phyloP scores from a whole-genome alignment of 2,797 vertebrate species.

The Crax fasciolata region DNA sequence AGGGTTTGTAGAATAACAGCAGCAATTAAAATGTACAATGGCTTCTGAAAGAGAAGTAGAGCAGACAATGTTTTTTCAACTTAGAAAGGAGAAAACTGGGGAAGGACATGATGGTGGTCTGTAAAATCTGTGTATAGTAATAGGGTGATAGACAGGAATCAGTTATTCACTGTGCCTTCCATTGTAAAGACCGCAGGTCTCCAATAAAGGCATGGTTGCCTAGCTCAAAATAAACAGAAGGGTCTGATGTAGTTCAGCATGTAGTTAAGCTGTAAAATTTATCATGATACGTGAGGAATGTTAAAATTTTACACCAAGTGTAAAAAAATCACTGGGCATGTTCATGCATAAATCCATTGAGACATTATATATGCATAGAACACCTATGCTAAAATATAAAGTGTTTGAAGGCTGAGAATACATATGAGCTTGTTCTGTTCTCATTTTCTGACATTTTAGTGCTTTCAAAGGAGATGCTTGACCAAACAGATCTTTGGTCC shows the following conservation, averaged over 20 bases:
- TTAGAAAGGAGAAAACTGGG: background rate
- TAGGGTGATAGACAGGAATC: background rate
- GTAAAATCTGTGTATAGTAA: background rate
- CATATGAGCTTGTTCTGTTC: background rate
- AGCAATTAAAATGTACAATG: background rate
- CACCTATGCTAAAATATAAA: background rate
- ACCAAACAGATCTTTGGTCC: background rate
- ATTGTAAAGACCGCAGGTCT: background rate
- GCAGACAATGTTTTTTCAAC: background rate
- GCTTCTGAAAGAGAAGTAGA: background rate
- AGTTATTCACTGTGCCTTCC: background rate
- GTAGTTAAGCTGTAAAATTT: background rate
- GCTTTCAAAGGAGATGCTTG: background rate
- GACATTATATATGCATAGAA: background rate
- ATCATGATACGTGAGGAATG: rapidly evolving
- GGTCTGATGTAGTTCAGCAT: background rate
- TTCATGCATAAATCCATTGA: background rate
- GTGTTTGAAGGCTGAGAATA: background rate
- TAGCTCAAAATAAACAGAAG: background rate
- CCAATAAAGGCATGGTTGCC: background rate
- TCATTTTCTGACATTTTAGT: background rate
- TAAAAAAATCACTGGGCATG: background rate
- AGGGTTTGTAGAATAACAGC: background rate
- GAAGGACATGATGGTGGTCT: background rate
- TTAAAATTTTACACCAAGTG: background rate